Evolutionary conservation across 2,888 invertebrate genomes (phyloP).

Genomic region (Brachynemurus nebulosus): DNA sequence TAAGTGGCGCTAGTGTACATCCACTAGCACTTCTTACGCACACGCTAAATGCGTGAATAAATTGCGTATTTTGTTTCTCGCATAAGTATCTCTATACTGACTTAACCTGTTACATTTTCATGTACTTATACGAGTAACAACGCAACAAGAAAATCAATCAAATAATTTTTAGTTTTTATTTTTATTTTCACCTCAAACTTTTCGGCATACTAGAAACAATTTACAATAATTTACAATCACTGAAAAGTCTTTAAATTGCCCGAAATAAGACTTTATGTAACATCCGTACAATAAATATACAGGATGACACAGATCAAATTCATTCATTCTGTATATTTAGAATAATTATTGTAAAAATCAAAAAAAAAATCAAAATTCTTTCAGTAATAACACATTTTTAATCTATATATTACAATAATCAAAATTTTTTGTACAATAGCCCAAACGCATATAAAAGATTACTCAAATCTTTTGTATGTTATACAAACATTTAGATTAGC

Average conservation of each 20-base stretch:
- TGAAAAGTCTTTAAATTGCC: slow-evolving; percentile 9
- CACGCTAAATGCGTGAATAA: background rate
- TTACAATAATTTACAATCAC: slow-evolving; percentile 8
- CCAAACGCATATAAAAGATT: slow-evolving; percentile 5
- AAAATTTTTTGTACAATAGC: slow-evolving; percentile 6
- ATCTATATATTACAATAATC: slow-evolving; percentile 1
- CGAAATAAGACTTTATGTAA: slow-evolving; percentile 2
- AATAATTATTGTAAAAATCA: slow-evolving; percentile 10
- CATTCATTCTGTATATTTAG: background rate
- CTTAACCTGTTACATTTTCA: no score
- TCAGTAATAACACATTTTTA: background rate
- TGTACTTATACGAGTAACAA: no score
- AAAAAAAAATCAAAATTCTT: background rate
- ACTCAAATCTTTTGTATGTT: background rate
- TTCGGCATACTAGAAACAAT: slow-evolving; percentile 2
- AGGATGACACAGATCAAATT: background rate
- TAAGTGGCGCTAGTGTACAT: no score
- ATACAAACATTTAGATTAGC: background rate
- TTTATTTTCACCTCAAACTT: slow-evolving; percentile 5
- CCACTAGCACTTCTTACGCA: background rate
- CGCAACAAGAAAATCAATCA: background rate
- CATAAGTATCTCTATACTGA: no score
- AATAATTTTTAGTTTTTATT: background rate
- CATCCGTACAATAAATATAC: background rate
- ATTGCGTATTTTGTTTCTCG: no score